Percentiles rank a stretch among this genome's conserved stretches.
Conservation (phyloP, 2,888 invertebrate species). For the Pterostichus niger region DNA sequence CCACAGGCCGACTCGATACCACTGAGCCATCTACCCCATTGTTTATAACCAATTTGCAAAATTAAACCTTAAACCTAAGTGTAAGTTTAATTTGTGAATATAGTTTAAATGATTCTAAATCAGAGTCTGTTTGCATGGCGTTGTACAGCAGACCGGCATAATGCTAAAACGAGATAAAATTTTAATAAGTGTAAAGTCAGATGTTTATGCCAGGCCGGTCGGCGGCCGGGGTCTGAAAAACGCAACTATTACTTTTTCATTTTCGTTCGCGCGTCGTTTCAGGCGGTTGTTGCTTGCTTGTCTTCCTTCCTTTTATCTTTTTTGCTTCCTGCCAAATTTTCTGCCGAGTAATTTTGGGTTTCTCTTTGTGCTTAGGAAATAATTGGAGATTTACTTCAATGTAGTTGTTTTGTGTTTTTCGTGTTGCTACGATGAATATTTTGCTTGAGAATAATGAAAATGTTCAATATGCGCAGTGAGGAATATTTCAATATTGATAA, state of each 20-base stretch:
- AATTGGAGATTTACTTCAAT: conserved; percentile 1
- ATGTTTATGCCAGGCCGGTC: conserved; percentile 14
- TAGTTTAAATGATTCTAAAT: no score
- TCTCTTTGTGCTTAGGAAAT: conserved; percentile 8
- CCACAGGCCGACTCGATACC: no score
- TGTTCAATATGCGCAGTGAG: not conserved
- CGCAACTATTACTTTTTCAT: conserved; percentile 51
- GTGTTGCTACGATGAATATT: not conserved
- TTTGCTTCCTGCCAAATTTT: conserved; percentile 24
- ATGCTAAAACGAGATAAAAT: conserved; percentile 43
- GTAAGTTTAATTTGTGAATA: no score
- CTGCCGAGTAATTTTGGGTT: conserved; percentile 5
- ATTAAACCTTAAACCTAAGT: no score
- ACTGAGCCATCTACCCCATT: no score
- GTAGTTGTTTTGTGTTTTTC: no score
- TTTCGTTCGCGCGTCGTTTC: conserved; percentile 15
- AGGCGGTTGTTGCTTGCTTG: no score
- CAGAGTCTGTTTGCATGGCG: not conserved
- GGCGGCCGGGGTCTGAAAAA: conserved; percentile 5
- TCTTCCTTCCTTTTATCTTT: conserved; percentile 16
- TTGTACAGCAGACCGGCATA: not conserved
- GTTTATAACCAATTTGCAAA: no score
- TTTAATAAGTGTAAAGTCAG: conserved; percentile 59
- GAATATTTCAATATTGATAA: not conserved
- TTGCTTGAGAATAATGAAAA: not conserved